Evolutionary conservation across 2,888 invertebrate genomes (phyloP), one percentile per base, ranked within the genome.

Genomic region (Tholera decimalis): DNA sequence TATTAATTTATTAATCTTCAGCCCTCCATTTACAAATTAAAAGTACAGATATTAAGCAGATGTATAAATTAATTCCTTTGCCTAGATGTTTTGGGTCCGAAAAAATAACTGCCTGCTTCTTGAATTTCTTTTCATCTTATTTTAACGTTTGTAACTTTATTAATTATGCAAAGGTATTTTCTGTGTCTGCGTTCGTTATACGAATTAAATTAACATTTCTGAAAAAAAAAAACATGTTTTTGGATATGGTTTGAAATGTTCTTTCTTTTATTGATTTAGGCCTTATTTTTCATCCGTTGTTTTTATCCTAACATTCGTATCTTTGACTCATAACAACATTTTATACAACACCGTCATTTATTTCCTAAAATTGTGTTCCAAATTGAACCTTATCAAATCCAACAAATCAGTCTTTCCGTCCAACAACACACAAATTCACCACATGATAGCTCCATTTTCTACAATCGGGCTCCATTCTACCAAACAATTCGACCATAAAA

Each of bases 401-500:
- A 56, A 57, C 56, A 57, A 69, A 60, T 68, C 51, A 68, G 33
- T 47, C 22, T 0, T 60, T 33, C n/a, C 30, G 49, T 49, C 22
- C 22, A 62, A 49, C 37, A 70, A 30, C 53, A 71, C 56, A 56
- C 59, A 73, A 73, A 61, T 61, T 37, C 22, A 41, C 68, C 61
- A 33, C 67, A 68, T 35, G 61, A 73, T 73, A 58, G 62, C 55
- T 58, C 26, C 26, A 69, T 74, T 74, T 73, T 69, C 47, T 69
- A 74, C 74, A 73, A 73, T 74, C 47, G 39, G 35, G 35, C 35
- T 60, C 56, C 49, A 74, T 57, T 60, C 46, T 39, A 46, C 59
- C 69, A 79, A 74, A 70, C 61, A 73, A 61, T 75, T 70, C 50
- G 57, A 66, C 53, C 57, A 62, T 76, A 76, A 78, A 78, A 71